Conservation (phyloP, 92 coral and sea anemone species). For the Umimayanthus kanabou region DNA sequence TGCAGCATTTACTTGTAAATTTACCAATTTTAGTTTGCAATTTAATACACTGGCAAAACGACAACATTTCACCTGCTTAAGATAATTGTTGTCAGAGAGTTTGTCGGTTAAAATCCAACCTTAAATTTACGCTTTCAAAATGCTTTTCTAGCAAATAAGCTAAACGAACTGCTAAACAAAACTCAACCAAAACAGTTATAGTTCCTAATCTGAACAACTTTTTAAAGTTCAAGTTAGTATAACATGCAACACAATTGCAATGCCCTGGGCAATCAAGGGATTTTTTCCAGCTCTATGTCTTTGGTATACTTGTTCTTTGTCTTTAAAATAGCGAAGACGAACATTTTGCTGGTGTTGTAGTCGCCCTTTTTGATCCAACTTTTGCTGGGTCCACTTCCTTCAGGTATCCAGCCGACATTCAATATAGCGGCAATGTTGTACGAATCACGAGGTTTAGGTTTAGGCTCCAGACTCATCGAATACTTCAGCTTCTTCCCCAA, state of each 20-base stretch:
- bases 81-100: too few species aligned
- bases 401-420: conserved; percentile 81
- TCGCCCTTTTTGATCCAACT: conserved; percentile 79
- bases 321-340: conserved; percentile 54
- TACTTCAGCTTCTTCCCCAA: conserved; percentile 69
- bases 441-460: conserved; percentile 36
- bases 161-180: too few species aligned
- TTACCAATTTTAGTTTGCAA: too few species aligned
- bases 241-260: not conserved
- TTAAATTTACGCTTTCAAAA: too few species aligned
- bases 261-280: not conserved
- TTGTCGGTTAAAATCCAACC: not conserved
- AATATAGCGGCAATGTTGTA: conserved; percentile 81
- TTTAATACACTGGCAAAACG: too few species aligned
- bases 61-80: too few species aligned
- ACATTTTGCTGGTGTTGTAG: conserved; percentile 63
- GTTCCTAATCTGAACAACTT: not conserved
- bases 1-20: too few species aligned
- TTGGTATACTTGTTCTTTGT: conserved; percentile 48
- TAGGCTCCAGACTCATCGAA: conserved; percentile 63
- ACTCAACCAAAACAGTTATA: not conserved
- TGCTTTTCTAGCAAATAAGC: not conserved
- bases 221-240: not conserved
- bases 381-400: conserved; percentile 40
- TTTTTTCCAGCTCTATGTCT: conserved; percentile 63